Evolutionary conservation across 2,113 vertebrate genomes (phyloP).

Genomic region (Melospiza georgiana): DNA sequence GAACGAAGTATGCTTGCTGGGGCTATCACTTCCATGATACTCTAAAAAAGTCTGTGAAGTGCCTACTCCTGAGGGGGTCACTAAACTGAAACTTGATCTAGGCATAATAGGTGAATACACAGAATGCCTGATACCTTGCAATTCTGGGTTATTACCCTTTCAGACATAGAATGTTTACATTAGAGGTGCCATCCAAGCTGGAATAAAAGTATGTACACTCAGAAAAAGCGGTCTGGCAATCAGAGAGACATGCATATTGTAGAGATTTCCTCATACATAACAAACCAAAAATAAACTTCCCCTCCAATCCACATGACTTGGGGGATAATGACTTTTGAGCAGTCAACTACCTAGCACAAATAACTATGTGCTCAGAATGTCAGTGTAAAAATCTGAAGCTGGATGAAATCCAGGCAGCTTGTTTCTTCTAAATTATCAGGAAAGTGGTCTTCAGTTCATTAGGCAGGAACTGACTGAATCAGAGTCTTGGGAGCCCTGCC

Average conservation of each 20-base stretch:
- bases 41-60: background rate
- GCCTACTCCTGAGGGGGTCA: background rate
- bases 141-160: background rate
- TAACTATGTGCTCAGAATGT: background rate
- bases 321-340: background rate
- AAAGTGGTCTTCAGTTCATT: conserved; percentile 4
- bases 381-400: background rate
- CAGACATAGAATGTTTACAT: background rate
- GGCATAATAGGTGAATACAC: background rate
- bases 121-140: background rate
- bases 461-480: background rate
- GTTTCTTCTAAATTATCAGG: background rate
- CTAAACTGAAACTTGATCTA: background rate
- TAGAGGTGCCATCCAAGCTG: background rate
- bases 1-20: background rate
- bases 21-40: background rate
- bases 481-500: background rate
- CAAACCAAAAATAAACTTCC: background rate
- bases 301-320: background rate
- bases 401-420: background rate
- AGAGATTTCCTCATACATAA: background rate
- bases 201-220: background rate
- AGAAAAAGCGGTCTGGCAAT: background rate
- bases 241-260: background rate
- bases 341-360: background rate